A percentile compares a stretch with the other conserved stretches of the same genome.
Conservation (phyloP, 2,113 vertebrate genomes). For the Campylomormyrus tamandua region DNA sequence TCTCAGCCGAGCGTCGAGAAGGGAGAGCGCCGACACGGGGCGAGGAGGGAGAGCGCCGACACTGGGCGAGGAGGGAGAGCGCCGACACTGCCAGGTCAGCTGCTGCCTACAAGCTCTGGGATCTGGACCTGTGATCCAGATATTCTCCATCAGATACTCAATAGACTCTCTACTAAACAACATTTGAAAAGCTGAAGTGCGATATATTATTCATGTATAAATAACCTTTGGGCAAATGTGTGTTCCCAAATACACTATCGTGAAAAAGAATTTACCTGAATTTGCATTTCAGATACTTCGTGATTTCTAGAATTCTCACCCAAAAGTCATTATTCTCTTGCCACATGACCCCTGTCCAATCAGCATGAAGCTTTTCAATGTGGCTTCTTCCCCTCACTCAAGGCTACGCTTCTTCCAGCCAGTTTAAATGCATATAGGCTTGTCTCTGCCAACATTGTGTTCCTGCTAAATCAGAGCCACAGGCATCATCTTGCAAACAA, state of each 20-base stretch:
- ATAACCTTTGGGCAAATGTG: background rate
- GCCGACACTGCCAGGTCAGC: background rate
- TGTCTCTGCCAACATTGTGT: background rate
- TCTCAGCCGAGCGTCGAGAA: background rate
- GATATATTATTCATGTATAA: background rate
- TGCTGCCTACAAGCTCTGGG: background rate
- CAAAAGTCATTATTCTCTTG: no score
- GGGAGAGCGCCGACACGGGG: no score
- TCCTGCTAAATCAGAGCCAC: background rate
- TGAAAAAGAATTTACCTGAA: background rate
- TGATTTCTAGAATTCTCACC: background rate
- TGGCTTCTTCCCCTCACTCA: background rate
- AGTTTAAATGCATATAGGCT: background rate
- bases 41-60: no score
- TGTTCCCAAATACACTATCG: background rate
- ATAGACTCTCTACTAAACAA: background rate
- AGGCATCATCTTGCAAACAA: background rate
- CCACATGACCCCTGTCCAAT: background rate
- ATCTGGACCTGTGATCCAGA: background rate
- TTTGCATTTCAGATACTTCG: background rate
- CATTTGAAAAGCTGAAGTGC: background rate
- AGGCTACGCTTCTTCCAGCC: background rate
- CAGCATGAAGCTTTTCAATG: background rate
- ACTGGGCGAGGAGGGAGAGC: no score
- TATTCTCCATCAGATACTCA: background rate